phyloP scores from a whole-genome alignment of 2,888 invertebrate species.

The Amphiduros pacificus region DNA sequence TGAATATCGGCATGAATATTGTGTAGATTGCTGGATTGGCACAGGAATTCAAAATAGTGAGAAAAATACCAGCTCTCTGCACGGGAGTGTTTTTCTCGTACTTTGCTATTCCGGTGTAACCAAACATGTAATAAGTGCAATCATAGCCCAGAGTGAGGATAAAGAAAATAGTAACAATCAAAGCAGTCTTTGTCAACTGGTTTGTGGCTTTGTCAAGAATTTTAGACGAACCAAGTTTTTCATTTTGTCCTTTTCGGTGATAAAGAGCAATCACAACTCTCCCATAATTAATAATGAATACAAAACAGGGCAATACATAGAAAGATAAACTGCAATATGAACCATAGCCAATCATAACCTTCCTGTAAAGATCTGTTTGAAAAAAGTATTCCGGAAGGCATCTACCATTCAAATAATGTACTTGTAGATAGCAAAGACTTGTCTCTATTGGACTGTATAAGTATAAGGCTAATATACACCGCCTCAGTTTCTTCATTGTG shows the following conservation, averaged over 20 bases:
- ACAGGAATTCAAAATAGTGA: not conserved
- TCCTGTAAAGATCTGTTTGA: not conserved
- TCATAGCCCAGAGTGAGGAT: conserved; percentile 1
- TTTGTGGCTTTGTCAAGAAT: not conserved
- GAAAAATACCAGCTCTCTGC: not conserved
- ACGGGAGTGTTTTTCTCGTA: not conserved
- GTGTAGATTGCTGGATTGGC: not conserved
- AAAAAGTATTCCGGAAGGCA: not conserved
- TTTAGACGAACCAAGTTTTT: not conserved
- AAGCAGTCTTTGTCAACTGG: not conserved
- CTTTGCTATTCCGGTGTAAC: not conserved
- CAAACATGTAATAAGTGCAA: not conserved
- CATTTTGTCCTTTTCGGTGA: not conserved
- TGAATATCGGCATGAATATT: not conserved
- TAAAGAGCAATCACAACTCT: not conserved
- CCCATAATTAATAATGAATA: not conserved
- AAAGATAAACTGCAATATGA: not conserved
- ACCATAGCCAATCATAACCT: not conserved
- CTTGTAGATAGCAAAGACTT: not conserved
- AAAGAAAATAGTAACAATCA: not conserved
- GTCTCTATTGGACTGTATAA: not conserved
- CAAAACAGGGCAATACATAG: not conserved
- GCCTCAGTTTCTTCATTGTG: not conserved
- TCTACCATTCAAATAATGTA: not conserved
- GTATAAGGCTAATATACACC: not conserved